phyloP scores from a whole-genome alignment of 1,140 invertebrate genomes.

The Drosophila trapezifrons region DNA sequence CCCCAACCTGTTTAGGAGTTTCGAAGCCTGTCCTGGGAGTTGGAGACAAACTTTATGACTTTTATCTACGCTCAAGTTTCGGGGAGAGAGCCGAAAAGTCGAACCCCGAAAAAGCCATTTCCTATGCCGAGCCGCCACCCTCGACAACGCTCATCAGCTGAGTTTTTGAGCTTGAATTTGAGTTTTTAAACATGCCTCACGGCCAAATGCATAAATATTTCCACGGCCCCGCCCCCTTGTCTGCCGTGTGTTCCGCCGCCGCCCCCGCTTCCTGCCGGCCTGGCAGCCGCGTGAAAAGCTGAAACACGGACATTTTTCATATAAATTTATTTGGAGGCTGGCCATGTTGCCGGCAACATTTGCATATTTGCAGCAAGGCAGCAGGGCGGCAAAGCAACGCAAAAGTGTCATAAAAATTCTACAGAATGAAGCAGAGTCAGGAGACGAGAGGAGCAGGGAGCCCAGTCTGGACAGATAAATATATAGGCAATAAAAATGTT shows the following conservation, averaged over 20 bases:
- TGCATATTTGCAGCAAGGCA: slow-evolving; percentile 69
- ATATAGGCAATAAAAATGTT: slow-evolving; percentile 76
- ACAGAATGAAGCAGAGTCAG: slow-evolving; percentile 43
- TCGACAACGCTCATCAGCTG: slow-evolving; percentile 47
- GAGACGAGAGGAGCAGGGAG: no score
- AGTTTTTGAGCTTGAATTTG: slow-evolving; percentile 13
- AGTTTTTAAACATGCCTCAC: slow-evolving; percentile 67
- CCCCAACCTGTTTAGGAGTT: background rate
- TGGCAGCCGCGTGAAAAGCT: slow-evolving; percentile 28
- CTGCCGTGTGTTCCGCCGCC: slow-evolving; percentile 5
- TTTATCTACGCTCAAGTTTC: slow-evolving; percentile 71
- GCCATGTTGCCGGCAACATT: slow-evolving; percentile 43
- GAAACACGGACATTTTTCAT: slow-evolving; percentile 70
- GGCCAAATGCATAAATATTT: slow-evolving; percentile 80
- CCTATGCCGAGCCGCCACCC: background rate
- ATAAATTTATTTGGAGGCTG: slow-evolving; percentile 68
- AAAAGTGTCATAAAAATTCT: slow-evolving; percentile 68
- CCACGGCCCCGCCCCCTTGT: slow-evolving; percentile 30
- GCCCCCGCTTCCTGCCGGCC: slow-evolving; percentile 3
- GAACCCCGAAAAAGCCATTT: slow-evolving; percentile 19
- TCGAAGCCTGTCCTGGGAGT: background rate
- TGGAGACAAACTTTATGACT: slow-evolving; percentile 70
- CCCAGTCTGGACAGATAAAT: slow-evolving; percentile 35
- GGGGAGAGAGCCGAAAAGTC: slow-evolving; percentile 17
- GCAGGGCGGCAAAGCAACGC: slow-evolving; percentile 20